Base-by-base conservation (phyloP, 2,888 invertebrate species). In the Hermaeophaga mercurialis region DNA sequence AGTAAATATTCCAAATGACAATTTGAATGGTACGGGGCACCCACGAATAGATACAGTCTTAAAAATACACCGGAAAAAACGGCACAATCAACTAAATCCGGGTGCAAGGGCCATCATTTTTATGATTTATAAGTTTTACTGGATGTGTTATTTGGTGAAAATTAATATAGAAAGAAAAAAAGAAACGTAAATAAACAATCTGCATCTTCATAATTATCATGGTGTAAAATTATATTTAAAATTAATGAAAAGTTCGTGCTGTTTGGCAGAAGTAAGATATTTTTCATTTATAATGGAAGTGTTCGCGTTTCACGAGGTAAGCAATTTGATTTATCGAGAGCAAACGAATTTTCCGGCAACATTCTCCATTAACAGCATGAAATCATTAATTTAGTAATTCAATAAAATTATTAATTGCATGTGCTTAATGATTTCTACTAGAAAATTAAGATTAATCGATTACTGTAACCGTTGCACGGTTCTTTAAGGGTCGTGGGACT, bases 351-450 rank as follows among this genome's bases (percentile, higher is more conserved):
- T 58, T 56, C 48, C 46, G 36, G 44, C 58, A 22, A 50, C 54
- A 43, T 58, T 50, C 54, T 58, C 58, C 54, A 61, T 61, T 58
- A 61, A 53, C 58, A 39, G 58, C 50, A 46, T 54, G 46, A 48
- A 58, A 56, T 56, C 55, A 62, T 62, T 62, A 62, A 62, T 62
- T 54, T 54, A 57, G 54, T 59, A 62, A 62, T 62, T 62, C 57
- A 59, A 48, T 59, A 56, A 54, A 54, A 59, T 58, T 54, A 66
- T 64, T 66, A 66, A 66, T 66, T 57, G 64, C 60, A 54, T 54
- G 54, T 46, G 52, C 57, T 54, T 62, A 64, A 61, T 63, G 58
- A 61, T 62, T 64, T 62, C 60, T 55, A 56, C 58, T 56, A 57
- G 55, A 57, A 59, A 55, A 62, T 55, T 56, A 56, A 62, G 62